Conservation (phyloP, 2,797 vertebrate species). For the Acomys russatus region DNA sequence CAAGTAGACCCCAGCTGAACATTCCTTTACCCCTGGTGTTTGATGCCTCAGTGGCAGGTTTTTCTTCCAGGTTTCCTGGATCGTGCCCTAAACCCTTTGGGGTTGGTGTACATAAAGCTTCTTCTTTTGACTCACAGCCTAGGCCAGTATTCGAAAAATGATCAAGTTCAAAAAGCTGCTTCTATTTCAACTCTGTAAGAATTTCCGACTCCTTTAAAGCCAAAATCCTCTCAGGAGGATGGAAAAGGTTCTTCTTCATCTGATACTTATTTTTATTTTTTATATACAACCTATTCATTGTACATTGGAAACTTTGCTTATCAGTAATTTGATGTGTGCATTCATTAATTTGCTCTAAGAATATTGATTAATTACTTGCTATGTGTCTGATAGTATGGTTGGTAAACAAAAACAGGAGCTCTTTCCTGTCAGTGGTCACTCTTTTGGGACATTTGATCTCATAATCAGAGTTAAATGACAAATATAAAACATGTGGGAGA, state of each 20-base stretch:
- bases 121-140: constrained; percentile 65
- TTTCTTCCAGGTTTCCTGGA: constrained; percentile 71
- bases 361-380: neutral
- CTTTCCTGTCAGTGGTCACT: neutral
- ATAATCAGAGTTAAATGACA: constrained; percentile 16
- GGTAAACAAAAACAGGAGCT: neutral
- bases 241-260: constrained; percentile 26
- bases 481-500: neutral
- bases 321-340: neutral
- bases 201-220: constrained; percentile 69
- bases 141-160: constrained; percentile 75
- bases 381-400: neutral
- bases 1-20: constrained; percentile 66
- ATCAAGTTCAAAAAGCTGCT: constrained; percentile 69
- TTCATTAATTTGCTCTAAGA: constrained; percentile 28
- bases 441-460: neutral
- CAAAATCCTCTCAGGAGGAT: constrained; percentile 50
- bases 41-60: constrained; percentile 62
- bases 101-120: constrained; percentile 67
- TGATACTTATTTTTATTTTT: constrained; percentile 34
- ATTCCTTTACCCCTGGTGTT: constrained; percentile 60
- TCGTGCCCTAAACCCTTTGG: constrained; percentile 68
- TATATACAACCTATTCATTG: constrained; percentile 45
- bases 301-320: neutral
- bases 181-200: constrained; percentile 71